Percentiles rank a stretch among this genome's conserved stretches.
Conservation (phyloP, 2,797 vertebrate species). For the Prunella strophiata region DNA sequence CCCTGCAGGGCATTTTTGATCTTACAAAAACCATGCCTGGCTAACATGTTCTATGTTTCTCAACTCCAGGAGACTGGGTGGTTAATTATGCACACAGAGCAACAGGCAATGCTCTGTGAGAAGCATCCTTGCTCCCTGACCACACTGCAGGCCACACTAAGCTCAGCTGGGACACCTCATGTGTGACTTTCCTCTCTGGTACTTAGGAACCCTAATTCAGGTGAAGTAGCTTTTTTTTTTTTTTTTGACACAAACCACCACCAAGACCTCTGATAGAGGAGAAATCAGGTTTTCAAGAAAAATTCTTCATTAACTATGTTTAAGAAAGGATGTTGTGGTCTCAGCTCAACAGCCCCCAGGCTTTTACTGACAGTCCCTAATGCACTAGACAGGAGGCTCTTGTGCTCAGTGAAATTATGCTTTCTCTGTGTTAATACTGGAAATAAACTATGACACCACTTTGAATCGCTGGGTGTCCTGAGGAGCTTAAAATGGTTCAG, state of each 20-base stretch:
- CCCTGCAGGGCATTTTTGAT: background rate
- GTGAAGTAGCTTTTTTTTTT: background rate
- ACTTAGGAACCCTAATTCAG: background rate
- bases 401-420: background rate
- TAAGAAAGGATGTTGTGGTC: background rate
- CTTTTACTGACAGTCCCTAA: background rate
- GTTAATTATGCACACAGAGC: background rate
- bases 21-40: background rate
- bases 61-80: background rate
- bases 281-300: background rate
- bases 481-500: background rate
- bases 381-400: background rate
- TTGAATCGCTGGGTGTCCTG: background rate
- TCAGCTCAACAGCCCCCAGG: background rate
- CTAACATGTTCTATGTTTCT: background rate
- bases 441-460: background rate
- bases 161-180: background rate
- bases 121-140: background rate
- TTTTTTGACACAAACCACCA: background rate
- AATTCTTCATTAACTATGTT: background rate
- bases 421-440: background rate
- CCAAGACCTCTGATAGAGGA: background rate
- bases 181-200: background rate
- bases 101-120: background rate
- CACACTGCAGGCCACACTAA: background rate